A percentile compares a stretch with the other conserved stretches of the same genome.
These are phyloP conservation scores for Drosophila greeni DNA, from an alignment of 2,888 invertebrate species.

Conservation along the genomic window DNA sequence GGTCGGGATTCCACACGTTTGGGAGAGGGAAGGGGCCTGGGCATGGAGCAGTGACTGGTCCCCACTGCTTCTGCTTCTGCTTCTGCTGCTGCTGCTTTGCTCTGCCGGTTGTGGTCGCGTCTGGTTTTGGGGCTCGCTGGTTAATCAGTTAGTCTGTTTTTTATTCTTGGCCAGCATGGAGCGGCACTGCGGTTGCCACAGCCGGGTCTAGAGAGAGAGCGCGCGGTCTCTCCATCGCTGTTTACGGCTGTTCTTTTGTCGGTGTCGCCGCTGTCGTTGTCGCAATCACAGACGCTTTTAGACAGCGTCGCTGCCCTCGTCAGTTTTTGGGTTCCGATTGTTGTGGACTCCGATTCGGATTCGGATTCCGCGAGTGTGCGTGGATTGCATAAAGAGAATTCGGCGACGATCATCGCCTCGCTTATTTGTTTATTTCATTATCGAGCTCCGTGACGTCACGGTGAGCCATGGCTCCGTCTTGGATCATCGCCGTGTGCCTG, in stretches of 20 bases:
- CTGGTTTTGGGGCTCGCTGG: constrained; percentile 55
- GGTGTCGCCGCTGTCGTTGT: constrained; percentile 44
- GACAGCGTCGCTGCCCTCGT: constrained; percentile 40
- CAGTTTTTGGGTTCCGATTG: constrained; percentile 31
- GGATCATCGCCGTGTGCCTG: not conserved
- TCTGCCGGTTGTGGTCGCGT: constrained; percentile 32
- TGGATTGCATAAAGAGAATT: constrained; percentile 35
- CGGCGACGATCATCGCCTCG: constrained; percentile 29
- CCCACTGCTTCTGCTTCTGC: constrained; percentile 7
- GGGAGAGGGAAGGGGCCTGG: constrained; percentile 1
- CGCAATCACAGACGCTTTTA: constrained; percentile 66
- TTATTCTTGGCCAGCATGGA: constrained; percentile 70
- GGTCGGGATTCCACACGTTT: constrained; percentile 16
- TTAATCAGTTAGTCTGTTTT: constrained; percentile 70
- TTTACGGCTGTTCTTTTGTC: constrained; percentile 35
- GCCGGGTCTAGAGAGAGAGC: constrained; percentile 24
- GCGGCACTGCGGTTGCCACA: constrained; percentile 44
- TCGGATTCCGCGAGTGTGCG: constrained; percentile 28
- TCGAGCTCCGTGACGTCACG: constrained; percentile 61
- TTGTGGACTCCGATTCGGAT: constrained; percentile 31
- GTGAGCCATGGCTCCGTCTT: constrained; percentile 1
- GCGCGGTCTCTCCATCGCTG: constrained; percentile 39
- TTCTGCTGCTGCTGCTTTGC: not conserved
- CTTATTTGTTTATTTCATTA: constrained; percentile 51
- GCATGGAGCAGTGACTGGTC: constrained; percentile 18